Conservation (phyloP, 2,113 vertebrate species). For the Nematolebias whitei region DNA sequence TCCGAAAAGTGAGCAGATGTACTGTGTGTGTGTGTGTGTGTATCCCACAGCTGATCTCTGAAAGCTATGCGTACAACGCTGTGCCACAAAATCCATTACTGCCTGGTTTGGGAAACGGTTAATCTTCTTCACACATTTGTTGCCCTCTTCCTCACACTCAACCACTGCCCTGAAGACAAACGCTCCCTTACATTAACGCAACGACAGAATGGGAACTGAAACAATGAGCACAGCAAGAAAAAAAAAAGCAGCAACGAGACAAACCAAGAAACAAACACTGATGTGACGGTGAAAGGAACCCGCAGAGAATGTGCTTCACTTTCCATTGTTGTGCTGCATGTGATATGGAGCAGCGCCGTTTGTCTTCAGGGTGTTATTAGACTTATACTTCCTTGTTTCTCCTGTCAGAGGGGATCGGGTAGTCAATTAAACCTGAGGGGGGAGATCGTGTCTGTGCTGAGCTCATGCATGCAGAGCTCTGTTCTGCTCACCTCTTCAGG, state of each 20-base stretch:
- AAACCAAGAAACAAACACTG: conserved; percentile 8
- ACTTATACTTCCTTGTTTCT: conserved; percentile 47
- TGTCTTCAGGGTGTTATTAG: conserved; percentile 57
- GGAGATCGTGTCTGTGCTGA: conserved; percentile 13
- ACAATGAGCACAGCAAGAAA: conserved; percentile 13
- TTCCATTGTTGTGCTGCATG: conserved; percentile 7
- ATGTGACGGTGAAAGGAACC: background rate
- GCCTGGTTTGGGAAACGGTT: conserved; percentile 37
- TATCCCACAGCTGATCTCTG: conserved; percentile 26
- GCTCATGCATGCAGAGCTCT: conserved; percentile 16
- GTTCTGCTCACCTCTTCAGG: conserved; percentile 27
- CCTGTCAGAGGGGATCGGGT: conserved; percentile 43
- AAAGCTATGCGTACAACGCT: conserved; percentile 8
- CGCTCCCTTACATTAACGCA: conserved; percentile 24
- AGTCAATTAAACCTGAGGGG: conserved; percentile 39
- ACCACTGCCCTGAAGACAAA: conserved; percentile 47
- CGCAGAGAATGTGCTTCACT: conserved; percentile 1
- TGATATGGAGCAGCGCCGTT: conserved; percentile 38
- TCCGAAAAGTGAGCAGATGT: conserved; percentile 1
- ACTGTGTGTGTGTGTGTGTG: background rate
- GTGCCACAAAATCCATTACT: conserved; percentile 39
- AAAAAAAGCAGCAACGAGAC: background rate
- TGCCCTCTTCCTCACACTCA: conserved; percentile 14
- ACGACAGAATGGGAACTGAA: conserved; percentile 2
- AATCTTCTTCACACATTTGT: conserved; percentile 45